A percentile compares a stretch with the other conserved stretches of the same genome.
Conservation (phyloP, 2,113 vertebrate species). For the Callaeas wilsoni region DNA sequence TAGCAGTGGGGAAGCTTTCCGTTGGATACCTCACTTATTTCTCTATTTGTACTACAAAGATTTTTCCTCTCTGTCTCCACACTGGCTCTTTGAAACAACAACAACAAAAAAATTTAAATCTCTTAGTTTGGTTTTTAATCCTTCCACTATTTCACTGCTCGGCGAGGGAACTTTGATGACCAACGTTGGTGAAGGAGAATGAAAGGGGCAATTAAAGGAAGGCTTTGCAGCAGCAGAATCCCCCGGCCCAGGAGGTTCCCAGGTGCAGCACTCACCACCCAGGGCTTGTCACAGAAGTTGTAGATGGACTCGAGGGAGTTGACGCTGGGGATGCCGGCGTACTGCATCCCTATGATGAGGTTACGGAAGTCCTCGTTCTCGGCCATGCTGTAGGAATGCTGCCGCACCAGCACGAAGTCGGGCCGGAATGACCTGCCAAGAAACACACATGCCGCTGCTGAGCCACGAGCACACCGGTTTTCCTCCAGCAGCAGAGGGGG, state of each 20-base stretch:
- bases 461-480: accelerated
- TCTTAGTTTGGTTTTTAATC: neutral
- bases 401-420: constrained; percentile 93
- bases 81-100: neutral
- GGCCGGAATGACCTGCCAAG: constrained; percentile 87
- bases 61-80: neutral
- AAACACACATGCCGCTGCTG: too few species aligned
- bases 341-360: constrained; percentile 94
- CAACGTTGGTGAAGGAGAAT: accelerated
- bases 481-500: neutral
- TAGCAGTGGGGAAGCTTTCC: neutral
- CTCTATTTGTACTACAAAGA: neutral
- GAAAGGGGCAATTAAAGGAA: neutral
- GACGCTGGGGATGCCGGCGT: constrained; percentile 88
- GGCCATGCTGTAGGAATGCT: constrained; percentile 95
- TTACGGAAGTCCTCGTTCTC: constrained; percentile 96
- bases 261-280: constrained; percentile 83
- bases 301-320: constrained; percentile 96
- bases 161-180: neutral
- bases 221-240: neutral
- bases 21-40: neutral
- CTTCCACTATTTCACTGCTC: neutral
- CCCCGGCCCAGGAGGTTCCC: neutral
- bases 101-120: too few species aligned
- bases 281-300: constrained; percentile 97